phyloP scores from a whole-genome alignment of 37 sponge, comb jelly and placozoan species.

The Halisarca cf. caerulea region DNA sequence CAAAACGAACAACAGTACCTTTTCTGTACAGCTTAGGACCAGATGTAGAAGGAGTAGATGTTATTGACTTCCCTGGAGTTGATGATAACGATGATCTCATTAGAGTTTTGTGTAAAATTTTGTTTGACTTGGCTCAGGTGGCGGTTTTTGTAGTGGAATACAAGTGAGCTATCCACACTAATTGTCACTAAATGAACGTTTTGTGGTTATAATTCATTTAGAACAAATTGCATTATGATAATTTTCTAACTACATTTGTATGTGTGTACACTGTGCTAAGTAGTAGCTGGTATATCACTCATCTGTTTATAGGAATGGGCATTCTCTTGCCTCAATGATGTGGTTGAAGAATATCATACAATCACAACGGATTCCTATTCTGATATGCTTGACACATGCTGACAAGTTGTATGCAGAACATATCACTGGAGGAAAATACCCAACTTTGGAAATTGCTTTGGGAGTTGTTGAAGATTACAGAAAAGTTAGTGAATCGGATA shows the following conservation, averaged over 20 bases:
- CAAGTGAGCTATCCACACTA: slow-evolving; percentile 49
- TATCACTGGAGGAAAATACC: no score
- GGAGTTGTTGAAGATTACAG: no score
- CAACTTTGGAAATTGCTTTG: no score
- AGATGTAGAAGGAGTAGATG: slow-evolving; percentile 34
- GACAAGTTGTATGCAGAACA: slow-evolving; percentile 66
- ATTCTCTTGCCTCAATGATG: slow-evolving; percentile 31
- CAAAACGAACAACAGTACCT: slow-evolving; percentile 45
- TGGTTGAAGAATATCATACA: slow-evolving; percentile 41
- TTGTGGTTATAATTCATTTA: no score
- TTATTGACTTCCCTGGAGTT: slow-evolving; percentile 60
- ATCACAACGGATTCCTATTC: slow-evolving; percentile 37
- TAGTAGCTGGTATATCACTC: neutral
- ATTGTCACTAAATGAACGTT: no score
- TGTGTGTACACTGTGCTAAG: no score
- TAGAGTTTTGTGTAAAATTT: neutral
- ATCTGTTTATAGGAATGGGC: slow-evolving; percentile 34
- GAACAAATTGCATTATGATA: no score
- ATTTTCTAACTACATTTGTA: no score
- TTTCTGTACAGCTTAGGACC: slow-evolving; percentile 55
- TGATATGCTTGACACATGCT: slow-evolving; percentile 67
- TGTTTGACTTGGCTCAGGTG: slow-evolving; percentile 31
- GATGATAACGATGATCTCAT: slow-evolving; percentile 45
- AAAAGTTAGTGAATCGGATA: no score
- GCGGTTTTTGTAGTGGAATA: slow-evolving; percentile 48